Evolutionary conservation across 2,797 vertebrate species (phyloP).

Genomic region (Sebastiscus albofasciatus): DNA sequence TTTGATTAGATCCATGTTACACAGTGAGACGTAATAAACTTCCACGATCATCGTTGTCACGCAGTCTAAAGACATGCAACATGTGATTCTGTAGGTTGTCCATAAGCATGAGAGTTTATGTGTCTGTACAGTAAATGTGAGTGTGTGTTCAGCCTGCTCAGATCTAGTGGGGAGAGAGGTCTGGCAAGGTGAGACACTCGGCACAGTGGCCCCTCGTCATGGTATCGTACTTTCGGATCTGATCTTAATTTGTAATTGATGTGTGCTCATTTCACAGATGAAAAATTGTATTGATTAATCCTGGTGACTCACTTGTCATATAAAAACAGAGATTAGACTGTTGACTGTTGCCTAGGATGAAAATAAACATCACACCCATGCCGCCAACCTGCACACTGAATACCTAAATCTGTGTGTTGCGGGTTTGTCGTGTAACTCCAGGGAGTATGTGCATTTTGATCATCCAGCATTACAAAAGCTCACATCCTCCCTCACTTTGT

Average conservation of each 20-base stretch:
- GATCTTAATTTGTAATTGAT: background rate
- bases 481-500: background rate
- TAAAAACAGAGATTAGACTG: conserved; percentile 1
- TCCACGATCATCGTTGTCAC: background rate
- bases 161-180: background rate
- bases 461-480: background rate
- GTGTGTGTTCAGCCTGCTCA: conserved; percentile 2
- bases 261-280: conserved; percentile 19
- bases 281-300: conserved; percentile 19
- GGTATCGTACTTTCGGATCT: background rate
- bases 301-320: background rate
- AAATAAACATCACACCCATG: conserved; percentile 28
- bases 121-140: background rate
- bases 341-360: background rate
- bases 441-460: background rate
- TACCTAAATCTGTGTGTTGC: background rate
- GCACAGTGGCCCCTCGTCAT: background rate
- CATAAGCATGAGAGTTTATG: background rate
- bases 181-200: background rate
- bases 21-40: background rate
- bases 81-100: background rate
- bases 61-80: background rate
- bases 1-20: background rate
- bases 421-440: background rate
- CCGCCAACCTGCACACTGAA: background rate